These are phyloP conservation scores for Didymodactylos carnosus DNA, from an alignment of 2,888 invertebrate genomes.

Conservation along the genomic window DNA sequence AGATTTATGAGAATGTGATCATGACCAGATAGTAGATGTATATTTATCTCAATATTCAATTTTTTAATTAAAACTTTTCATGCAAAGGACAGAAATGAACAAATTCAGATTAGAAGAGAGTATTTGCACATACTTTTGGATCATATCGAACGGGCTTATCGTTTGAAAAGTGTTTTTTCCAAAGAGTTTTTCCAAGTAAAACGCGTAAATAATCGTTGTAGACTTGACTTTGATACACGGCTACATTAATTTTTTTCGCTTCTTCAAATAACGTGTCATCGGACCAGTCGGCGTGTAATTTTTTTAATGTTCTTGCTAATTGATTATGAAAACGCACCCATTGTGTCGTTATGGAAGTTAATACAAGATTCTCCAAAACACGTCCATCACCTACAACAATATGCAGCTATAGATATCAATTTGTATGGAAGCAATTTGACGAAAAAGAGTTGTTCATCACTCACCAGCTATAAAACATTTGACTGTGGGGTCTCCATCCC, in stretches of 20 bases:
- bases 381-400: slow-evolving; percentile 49
- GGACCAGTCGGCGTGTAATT: slow-evolving; percentile 57
- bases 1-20: no score
- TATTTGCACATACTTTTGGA: no score
- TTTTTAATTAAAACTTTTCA: no score
- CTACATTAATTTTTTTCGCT: slow-evolving; percentile 49
- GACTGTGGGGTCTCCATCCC: background rate
- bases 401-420: no score
- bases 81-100: no score
- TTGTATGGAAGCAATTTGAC: no score
- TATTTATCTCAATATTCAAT: no score
- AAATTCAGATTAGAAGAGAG: no score
- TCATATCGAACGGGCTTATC: no score
- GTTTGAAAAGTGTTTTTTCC: no score
- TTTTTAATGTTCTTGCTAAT: slow-evolving; percentile 51
- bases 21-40: no score
- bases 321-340: slow-evolving; percentile 57
- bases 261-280: slow-evolving; percentile 23
- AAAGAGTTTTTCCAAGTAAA: slow-evolving; percentile 1
- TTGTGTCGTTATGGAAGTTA: slow-evolving; percentile 64
- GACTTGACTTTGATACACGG: slow-evolving; percentile 33
- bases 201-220: slow-evolving; percentile 7
- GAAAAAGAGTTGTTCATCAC: background rate
- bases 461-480: slow-evolving; percentile 5
- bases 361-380: slow-evolving; percentile 63